Base-by-base conservation (phyloP, 1,140 invertebrate species). In the Copidosoma floridanum region DNA sequence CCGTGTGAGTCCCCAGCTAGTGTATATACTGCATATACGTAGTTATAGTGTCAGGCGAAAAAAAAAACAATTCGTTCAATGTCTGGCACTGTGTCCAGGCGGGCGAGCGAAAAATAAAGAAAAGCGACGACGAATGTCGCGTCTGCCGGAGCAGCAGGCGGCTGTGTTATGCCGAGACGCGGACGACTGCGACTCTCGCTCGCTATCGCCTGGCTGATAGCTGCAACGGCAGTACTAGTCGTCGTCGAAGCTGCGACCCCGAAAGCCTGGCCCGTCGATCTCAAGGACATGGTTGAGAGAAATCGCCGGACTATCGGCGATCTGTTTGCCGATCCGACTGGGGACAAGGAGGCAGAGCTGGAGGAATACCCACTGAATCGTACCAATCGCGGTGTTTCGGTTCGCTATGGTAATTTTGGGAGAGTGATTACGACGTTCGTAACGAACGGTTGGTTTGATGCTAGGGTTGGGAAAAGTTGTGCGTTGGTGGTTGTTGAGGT, bases 181-280 rank as follows among this genome's bases (percentile, higher is more conserved):
- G 26, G 37, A 47, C 47, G 32, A 26, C 57, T 21, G 35, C n/a
- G 14, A 24, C 37, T 20, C 8, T 24, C 24, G n/a, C 57, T 59
- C 47, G 20, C 47, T 38, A 52, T 59, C 32, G 38, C 50, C 35
- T 59, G 57, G 38, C 18, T 59, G n/a, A 44, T 53, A 1, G 53
- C 44, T 1, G 3, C 43, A 10, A 18, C 48, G 11, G 16, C 20
- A 12, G 27, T 20, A 21, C 2, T 32, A 16, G n/a, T n/a, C n/a
- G n/a, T n/a, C n/a, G n/a, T n/a, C n/a, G n/a, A n/a, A n/a, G n/a
- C n/a, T 10, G 27, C 12, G n/a, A 12, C 3, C 44, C 3, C 6
- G 7, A 4, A 23, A 29, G 2, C 6, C 26, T 21, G 18, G 10
- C 2, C n/a, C n/a, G 11, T 32, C 11, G n/a, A 29, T 20, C 2